Percentiles rank a stretch among this genome's conserved stretches.
These are phyloP conservation scores for Mus musculus DNA, from an alignment of 2,113 vertebrate species.

Conservation along the genomic window GRCm39 chr14:59717501-59718000, in stretches of 20 bases:
- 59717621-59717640: constrained; percentile 55
- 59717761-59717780: constrained; percentile 49
- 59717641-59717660: constrained; percentile 57
- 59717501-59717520: constrained; percentile 57
- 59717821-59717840: constrained; percentile 35
- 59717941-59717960: constrained; percentile 48
- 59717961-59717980: constrained; percentile 10
- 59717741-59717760: constrained; percentile 54
- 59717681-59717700: constrained; percentile 70
- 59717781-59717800: constrained; percentile 38
- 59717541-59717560: constrained; percentile 49
- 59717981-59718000: constrained; percentile 57
- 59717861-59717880: constrained; percentile 37
- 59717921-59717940: constrained; percentile 30
- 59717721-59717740: constrained; percentile 7
- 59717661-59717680: constrained; percentile 54
- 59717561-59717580: constrained; percentile 50
- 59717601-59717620: constrained; percentile 47
- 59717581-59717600: constrained; percentile 62
- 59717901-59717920: constrained; percentile 39
- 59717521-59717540: constrained; percentile 55
- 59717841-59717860: constrained; percentile 18
- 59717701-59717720: constrained; percentile 65
- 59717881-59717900: constrained; percentile 44
- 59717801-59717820: constrained; percentile 14